These are phyloP conservation scores for Brachionus sp. DNA, from an alignment of 1,140 invertebrate species.

Conservation along the genomic window DNA sequence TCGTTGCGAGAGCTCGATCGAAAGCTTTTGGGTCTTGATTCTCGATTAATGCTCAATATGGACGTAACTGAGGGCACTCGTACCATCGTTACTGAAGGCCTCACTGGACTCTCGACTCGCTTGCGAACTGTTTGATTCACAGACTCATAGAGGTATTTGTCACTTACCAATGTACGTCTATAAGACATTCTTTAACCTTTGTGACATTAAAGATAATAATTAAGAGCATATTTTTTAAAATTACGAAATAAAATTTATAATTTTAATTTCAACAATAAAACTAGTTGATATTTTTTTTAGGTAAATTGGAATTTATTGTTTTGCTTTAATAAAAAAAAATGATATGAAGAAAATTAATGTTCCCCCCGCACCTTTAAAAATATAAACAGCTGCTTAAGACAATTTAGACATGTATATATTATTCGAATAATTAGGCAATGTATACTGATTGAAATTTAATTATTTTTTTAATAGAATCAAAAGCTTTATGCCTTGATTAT, in stretches of 20 bases:
- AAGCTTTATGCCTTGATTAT: background rate
- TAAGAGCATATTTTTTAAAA: background rate
- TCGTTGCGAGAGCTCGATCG: background rate
- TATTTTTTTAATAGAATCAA: background rate
- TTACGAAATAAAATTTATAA: conserved; percentile 20
- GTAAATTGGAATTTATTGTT: background rate
- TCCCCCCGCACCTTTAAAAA: background rate
- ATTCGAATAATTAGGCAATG: background rate
- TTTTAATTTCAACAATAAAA: background rate
- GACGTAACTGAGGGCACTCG: background rate
- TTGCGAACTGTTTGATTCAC: background rate
- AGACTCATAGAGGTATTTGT: background rate
- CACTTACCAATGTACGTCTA: background rate
- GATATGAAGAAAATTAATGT: background rate
- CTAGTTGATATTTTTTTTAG: background rate
- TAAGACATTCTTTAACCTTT: background rate
- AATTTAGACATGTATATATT: background rate
- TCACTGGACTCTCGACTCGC: background rate
- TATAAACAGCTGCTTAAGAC: background rate
- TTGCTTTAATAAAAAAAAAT: background rate
- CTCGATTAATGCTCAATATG: background rate
- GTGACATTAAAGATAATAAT: background rate
- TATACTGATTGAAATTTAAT: background rate
- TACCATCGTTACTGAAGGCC: background rate
- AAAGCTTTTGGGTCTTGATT: conserved; percentile 20